Conservation (phyloP, 2,113 vertebrate genomes). For the Larimichthys polyactis region DNA sequence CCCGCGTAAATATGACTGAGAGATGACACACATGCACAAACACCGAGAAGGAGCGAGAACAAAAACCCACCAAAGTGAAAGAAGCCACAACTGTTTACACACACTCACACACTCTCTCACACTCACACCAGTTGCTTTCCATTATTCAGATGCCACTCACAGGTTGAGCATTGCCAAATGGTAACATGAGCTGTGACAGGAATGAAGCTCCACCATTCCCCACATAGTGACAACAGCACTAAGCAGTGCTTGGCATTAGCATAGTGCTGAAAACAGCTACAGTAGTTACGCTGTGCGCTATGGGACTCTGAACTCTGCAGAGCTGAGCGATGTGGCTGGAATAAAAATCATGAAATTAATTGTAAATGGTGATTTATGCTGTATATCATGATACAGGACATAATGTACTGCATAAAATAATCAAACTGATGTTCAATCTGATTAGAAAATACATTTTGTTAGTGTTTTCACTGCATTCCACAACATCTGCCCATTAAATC, state of each 20-base stretch:
- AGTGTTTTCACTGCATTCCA: no score
- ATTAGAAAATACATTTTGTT: not conserved
- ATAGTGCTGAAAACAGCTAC: slow-evolving; percentile 2
- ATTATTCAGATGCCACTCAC: slow-evolving; percentile 60
- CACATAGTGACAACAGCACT: slow-evolving; percentile 44
- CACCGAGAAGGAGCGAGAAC: not conserved
- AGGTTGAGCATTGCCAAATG: slow-evolving; percentile 24
- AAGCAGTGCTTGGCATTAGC: not conserved
- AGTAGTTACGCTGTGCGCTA: not conserved
- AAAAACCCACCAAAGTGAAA: slow-evolving; percentile 4
- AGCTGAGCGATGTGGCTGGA: not conserved
- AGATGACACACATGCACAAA: not conserved
- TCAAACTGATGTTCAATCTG: not conserved
- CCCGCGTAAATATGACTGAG: not conserved
- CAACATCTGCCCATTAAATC: no score
- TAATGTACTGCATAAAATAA: no score
- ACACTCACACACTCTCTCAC: not conserved
- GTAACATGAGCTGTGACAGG: slow-evolving; percentile 58
- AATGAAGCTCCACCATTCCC: slow-evolving; percentile 31
- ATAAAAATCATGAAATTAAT: not conserved
- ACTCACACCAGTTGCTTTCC: slow-evolving; percentile 42
- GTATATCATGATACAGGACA: no score
- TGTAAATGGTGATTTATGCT: no score
- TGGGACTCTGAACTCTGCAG: not conserved
- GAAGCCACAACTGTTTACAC: not conserved